These are phyloP conservation scores for Sphaeramia orbicularis DNA, from an alignment of 2,797 vertebrate species.

Conservation along the genomic window DNA sequence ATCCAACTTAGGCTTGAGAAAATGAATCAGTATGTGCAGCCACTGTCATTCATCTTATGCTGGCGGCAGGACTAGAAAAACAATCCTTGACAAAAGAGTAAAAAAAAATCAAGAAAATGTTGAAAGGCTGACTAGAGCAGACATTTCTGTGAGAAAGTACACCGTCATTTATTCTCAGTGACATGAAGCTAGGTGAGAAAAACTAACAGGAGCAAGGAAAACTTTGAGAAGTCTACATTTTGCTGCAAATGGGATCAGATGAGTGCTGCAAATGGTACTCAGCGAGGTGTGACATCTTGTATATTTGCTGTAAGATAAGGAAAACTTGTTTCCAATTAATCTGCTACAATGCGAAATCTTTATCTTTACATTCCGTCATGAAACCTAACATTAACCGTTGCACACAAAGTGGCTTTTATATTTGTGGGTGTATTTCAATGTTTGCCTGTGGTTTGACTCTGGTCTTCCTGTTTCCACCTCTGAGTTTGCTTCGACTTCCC, in stretches of 20 bases:
- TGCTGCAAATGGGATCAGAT: constrained; percentile 13
- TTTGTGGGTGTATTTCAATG: constrained; percentile 1
- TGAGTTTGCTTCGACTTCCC: constrained; percentile 27
- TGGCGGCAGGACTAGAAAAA: constrained; percentile 36
- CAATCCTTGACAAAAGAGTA: constrained; percentile 41
- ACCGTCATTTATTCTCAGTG: constrained; percentile 49
- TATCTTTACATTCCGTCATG: background rate
- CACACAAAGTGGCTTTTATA: background rate
- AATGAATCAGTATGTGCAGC: constrained; percentile 29
- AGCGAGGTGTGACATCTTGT: too few species aligned
- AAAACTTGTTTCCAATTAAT: too few species aligned
- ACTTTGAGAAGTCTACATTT: constrained; percentile 6
- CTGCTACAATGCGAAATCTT: too few species aligned
- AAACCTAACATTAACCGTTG: background rate
- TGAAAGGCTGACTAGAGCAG: constrained; percentile 34
- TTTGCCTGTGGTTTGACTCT: background rate
- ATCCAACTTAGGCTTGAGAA: constrained; percentile 27
- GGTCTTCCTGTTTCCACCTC: background rate
- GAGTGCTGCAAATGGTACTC: background rate
- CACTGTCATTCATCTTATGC: constrained; percentile 40
- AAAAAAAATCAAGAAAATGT: constrained; percentile 13
- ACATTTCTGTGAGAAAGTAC: constrained; percentile 27
- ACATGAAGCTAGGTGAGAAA: constrained; percentile 19
- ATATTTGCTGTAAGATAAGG: too few species aligned
- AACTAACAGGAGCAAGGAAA: constrained; percentile 11